phyloP scores from a whole-genome alignment of 53 echinoderm and acorn worm species.

The Crossaster papposus region DNA sequence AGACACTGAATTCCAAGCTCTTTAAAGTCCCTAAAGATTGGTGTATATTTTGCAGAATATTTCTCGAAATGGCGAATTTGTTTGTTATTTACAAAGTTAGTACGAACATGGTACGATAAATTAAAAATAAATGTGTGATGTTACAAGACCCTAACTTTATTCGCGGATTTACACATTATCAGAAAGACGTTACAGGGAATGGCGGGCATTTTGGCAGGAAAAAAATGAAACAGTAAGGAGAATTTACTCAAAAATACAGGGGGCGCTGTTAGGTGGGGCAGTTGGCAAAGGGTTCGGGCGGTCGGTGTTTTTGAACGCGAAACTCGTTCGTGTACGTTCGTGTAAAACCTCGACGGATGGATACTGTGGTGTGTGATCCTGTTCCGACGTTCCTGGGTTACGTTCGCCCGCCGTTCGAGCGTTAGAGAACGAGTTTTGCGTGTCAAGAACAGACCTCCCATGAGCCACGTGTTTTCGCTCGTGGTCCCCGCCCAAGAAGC shows the following conservation, averaged over 20 bases:
- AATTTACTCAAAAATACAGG: slow-evolving; percentile 36
- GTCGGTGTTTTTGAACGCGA: no score
- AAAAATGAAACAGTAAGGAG: slow-evolving; percentile 43
- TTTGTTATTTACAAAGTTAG: background rate
- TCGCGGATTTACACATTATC: slow-evolving; percentile 39
- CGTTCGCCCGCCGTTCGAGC: no score
- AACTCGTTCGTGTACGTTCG: no score
- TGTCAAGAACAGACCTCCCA: no score
- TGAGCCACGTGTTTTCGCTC: no score
- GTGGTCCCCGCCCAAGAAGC: no score
- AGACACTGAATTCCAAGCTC: background rate
- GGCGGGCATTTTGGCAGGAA: slow-evolving; percentile 71
- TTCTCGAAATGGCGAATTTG: background rate
- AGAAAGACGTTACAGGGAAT: slow-evolving; percentile 45
- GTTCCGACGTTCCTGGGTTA: no score
- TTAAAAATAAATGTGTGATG: background rate
- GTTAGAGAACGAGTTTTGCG: no score
- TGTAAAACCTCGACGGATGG: no score
- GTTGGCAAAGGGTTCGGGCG: no score
- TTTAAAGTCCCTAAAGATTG: background rate
- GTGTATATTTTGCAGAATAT: background rate
- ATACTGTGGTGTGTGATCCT: no score
- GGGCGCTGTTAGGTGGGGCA: slow-evolving; percentile 45
- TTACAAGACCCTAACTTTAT: slow-evolving; percentile 34
- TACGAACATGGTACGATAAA: no score